Base-by-base conservation (phyloP, 2,888 invertebrate genomes). In the Labia minor region DNA sequence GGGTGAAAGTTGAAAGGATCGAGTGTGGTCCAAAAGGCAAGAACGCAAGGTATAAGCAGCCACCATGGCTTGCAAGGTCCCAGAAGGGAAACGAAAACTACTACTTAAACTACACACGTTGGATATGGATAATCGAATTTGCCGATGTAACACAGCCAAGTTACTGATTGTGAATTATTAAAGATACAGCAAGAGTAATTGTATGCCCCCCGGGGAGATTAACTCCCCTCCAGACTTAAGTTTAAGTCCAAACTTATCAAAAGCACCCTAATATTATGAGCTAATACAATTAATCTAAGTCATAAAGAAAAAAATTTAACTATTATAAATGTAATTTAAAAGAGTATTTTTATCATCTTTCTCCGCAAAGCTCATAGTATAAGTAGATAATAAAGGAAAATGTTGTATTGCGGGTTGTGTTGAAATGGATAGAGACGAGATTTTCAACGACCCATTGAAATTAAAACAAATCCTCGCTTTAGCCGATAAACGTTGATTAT, bases 131-230 rank as follows among this genome's bases (percentile, higher is more conserved):
- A 49, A 49, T 49, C 49, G 16, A 49, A 49, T 49, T 49, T 49
- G 49, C 49, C 49, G 49, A 49, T 14, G 49, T 49, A 49, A 49
- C 49, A 49, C 49, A 14, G 16, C 49, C 49, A 49, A 49, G n/a
- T 49, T 49, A 49, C 49, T 49, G 49, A 49, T 49, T 49, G 49
- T 49, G 49, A 49, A 49, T 49, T 49, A 49, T 49, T 49, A 49
- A 49, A 49, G 49, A 49, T 49, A 49, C n/a, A 49, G 49, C 49
- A 49, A 49, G 49, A 49, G 49, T 49, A 49, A 49, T 49, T 49
- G 49, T 49, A 49, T 49, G 49, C 49, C 49, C 49, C 16, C 49
- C 49, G 49, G 49, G 49, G 49, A 49, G 49, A 49, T 49, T 49
- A 49, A 49, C 49, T 49, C 49, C 49, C 49, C 49, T 4, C 49